Percentiles rank a stretch among this genome's conserved stretches.
phyloP scores from a whole-genome alignment of 1,140 invertebrate genomes.

The Anoplolepis gracilipes region DNA sequence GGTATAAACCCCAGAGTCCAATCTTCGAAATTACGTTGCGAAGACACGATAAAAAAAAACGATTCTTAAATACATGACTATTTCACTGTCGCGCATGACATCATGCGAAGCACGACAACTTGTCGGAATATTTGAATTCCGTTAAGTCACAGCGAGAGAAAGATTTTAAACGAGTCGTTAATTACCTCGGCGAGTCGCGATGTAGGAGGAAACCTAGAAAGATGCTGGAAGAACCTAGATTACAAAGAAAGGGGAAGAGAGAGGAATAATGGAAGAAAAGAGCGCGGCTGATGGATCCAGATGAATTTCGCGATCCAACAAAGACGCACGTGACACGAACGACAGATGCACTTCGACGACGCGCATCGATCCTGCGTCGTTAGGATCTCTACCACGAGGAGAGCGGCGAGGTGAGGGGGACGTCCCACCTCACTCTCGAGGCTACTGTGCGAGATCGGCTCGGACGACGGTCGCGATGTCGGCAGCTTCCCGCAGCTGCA shows the following conservation, averaged over 20 bases:
- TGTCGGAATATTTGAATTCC: too few relatives aligned
- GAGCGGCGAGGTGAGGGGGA: not conserved
- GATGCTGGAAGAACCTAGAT: constrained; percentile 49
- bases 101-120: too few relatives aligned
- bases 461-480: constrained; percentile 7
- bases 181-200: constrained; percentile 29
- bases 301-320: not conserved
- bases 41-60: not conserved
- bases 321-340: not conserved
- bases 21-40: not conserved
- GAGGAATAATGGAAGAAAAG: not conserved
- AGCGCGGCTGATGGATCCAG: not conserved
- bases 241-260: not conserved
- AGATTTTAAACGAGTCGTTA: too few relatives aligned
- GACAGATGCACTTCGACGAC: not conserved
- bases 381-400: not conserved
- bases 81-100: not conserved
- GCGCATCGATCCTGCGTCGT: not conserved
- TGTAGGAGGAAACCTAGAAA: constrained; percentile 23
- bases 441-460: constrained; percentile 5
- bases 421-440: not conserved
- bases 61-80: not conserved
- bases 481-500: constrained; percentile 30
- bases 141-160: too few relatives aligned
- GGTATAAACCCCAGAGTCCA: not conserved